Conservation (phyloP, 2,113 vertebrate species). For the Pachyramphus minor region DNA sequence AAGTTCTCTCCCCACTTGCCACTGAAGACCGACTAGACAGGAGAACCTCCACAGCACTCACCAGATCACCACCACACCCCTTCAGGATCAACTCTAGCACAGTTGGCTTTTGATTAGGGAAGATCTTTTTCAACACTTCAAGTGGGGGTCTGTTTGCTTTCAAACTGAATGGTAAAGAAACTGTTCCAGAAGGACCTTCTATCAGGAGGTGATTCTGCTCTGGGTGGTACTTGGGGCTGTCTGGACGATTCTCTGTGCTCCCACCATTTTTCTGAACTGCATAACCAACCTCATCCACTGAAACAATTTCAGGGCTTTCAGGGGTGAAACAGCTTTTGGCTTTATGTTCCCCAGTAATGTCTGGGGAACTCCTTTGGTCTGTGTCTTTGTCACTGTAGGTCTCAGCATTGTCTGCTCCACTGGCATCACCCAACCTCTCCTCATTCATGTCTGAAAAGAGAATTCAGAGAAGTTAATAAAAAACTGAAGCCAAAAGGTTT, state of each 20-base stretch:
- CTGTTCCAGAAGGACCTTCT: slow-evolving; percentile 87
- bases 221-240: slow-evolving; percentile 80
- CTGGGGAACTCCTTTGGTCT: slow-evolving; percentile 87
- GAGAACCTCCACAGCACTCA: slow-evolving; percentile 93
- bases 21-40: slow-evolving; percentile 84
- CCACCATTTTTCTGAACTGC: slow-evolving; percentile 73
- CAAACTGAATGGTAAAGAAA: slow-evolving; percentile 88
- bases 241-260: slow-evolving; percentile 74
- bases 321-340: slow-evolving; percentile 84
- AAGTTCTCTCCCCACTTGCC: slow-evolving; percentile 71
- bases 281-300: slow-evolving; percentile 84
- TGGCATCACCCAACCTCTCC: slow-evolving; percentile 80
- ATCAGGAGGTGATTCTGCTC: slow-evolving; percentile 87
- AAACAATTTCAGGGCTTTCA: slow-evolving; percentile 83
- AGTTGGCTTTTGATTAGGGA: slow-evolving; percentile 91
- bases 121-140: slow-evolving; percentile 95
- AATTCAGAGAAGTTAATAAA: slow-evolving; percentile 40
- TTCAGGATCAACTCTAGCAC: slow-evolving; percentile 95
- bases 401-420: slow-evolving; percentile 78
- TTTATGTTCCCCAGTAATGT: slow-evolving; percentile 82
- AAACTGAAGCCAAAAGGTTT: not conserved
- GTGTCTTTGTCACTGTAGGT: slow-evolving; percentile 90
- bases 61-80: slow-evolving; percentile 93
- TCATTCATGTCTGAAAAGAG: slow-evolving; percentile 81
- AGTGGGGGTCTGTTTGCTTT: slow-evolving; percentile 91